Conservation (phyloP, 2,797 vertebrate species). For the Poeciliopsis paucimaculata region DNA sequence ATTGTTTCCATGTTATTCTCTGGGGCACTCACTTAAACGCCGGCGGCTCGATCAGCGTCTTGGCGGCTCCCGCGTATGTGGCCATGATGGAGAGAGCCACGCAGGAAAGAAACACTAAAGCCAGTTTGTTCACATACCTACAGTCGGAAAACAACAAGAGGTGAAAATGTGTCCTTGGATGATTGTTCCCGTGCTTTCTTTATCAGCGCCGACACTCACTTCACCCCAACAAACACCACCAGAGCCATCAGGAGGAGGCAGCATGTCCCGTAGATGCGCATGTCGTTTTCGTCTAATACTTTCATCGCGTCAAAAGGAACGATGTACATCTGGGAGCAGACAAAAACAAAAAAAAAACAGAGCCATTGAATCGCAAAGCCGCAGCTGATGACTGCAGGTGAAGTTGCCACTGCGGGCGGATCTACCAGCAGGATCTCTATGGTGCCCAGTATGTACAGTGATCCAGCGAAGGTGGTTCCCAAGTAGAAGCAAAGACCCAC, state of each 20-base stretch:
- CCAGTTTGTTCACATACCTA: constrained; percentile 94
- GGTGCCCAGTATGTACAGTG: constrained; percentile 95
- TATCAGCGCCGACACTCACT: constrained; percentile 62
- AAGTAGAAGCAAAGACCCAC: constrained; percentile 96
- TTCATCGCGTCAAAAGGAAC: constrained; percentile 76
- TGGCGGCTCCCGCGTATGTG: constrained; percentile 94
- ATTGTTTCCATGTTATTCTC: not conserved
- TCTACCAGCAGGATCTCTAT: constrained; percentile 94
- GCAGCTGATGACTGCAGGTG: too few species aligned
- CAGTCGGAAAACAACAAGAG: not conserved
- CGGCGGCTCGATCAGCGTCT: constrained; percentile 84
- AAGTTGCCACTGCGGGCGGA: constrained; percentile 3
- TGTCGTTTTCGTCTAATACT: constrained; percentile 84
- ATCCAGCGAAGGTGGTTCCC: constrained; percentile 95
- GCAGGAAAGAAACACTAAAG: constrained; percentile 93
- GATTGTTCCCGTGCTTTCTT: not conserved
- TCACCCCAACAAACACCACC: constrained; percentile 95
- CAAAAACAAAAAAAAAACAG: not conserved
- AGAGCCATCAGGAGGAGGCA: constrained; percentile 90
- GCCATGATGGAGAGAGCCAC: constrained; percentile 95
- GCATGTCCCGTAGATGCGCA: constrained; percentile 91
- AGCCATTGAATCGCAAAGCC: not conserved
- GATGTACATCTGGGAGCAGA: constrained; percentile 86
- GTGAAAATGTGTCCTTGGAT: not conserved
- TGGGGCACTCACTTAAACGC: constrained; percentile 83